Base-by-base conservation (phyloP, 1,140 invertebrate genomes). In the Drosophila grimshawi region DNA sequence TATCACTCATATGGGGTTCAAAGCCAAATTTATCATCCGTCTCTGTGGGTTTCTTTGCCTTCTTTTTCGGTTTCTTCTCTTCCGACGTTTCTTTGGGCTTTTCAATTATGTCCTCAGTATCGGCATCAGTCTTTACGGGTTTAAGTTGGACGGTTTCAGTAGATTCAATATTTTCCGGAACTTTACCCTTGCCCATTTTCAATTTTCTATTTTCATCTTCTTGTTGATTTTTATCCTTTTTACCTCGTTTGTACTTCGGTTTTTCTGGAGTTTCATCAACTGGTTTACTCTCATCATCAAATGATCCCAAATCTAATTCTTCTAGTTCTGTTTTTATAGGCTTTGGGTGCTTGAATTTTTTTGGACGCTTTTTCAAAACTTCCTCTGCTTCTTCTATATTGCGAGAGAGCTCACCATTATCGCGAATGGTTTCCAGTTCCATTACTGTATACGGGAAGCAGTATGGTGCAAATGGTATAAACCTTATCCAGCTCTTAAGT, bases 91-190 rank as follows among this genome's bases (percentile, higher is more conserved):
- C 72, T 90, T 85, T 49, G 29, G 90, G 49, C 78, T 77, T 67
- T 89, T 93, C 72, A 72, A 67, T 19, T 63, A 78, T 51, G 0
- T 92, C 66, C 45, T 93, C 76, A 71, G 93, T 43, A 5, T n/a
- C 75, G 51, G 19, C 19, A 19, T 86, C 72, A 49, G 72, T 29
- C 32, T 88, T 90, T 11, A 93, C 41, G n/a, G 90, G 89, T 48
- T 81, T 95, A 2, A 95, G 76, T 39, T 71, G 92, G 29, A 95
- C 93, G 71, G 94, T 81, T 81, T 95, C 95, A 70, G 93, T 55
- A 1, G 41, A 29, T 8, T 90, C 76, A 11, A 46, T 68, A 55
- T 71, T 73, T 69, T 85, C 53, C 1, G 88, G 89, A 60, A 90
- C 56, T 41, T 83, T 83, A 7, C 91, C 91, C 11, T 91, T 91